Conservation (phyloP, 2,113 vertebrate species). For the Diadophis punctatus region DNA sequence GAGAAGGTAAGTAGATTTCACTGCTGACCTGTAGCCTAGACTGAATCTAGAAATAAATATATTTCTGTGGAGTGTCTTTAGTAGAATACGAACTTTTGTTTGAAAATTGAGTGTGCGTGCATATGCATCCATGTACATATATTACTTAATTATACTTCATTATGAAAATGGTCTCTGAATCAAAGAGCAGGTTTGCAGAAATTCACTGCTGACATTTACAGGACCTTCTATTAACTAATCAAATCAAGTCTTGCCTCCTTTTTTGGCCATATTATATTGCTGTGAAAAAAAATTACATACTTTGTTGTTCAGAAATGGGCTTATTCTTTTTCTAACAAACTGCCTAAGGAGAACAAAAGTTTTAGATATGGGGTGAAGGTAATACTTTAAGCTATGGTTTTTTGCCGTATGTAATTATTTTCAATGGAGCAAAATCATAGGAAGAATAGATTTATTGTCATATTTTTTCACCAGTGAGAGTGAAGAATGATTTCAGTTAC, state of each 20-base stretch:
- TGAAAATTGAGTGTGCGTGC: background rate
- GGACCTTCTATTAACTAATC: conserved; percentile 52
- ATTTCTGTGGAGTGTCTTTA: conserved; percentile 7
- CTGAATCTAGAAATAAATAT: conserved; percentile 3
- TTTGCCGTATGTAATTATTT: conserved; percentile 68
- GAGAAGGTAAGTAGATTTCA: too few relatives aligned
- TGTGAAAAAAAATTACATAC: conserved; percentile 42
- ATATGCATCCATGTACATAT: background rate
- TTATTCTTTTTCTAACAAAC: conserved; percentile 51
- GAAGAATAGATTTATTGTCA: conserved; percentile 74
- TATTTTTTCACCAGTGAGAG: conserved; percentile 74
- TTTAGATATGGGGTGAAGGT: conserved; percentile 59
- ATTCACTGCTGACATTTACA: conserved; percentile 41
- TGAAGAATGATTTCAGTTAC: conserved; percentile 75
- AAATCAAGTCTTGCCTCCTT: conserved; percentile 40
- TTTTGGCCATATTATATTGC: conserved; percentile 37
- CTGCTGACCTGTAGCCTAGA: too few relatives aligned
- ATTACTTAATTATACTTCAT: conserved; percentile 30
- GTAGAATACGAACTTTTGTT: conserved; percentile 21
- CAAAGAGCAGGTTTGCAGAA: conserved; percentile 39
- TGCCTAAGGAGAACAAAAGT: conserved; percentile 61
- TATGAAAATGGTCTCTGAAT: conserved; percentile 36
- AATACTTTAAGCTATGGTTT: conserved; percentile 63
- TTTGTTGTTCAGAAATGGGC: conserved; percentile 47
- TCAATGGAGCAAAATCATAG: conserved; percentile 63